phyloP scores from a whole-genome alignment of 2,113 vertebrate genomes.

The Mixornis gularis region DNA sequence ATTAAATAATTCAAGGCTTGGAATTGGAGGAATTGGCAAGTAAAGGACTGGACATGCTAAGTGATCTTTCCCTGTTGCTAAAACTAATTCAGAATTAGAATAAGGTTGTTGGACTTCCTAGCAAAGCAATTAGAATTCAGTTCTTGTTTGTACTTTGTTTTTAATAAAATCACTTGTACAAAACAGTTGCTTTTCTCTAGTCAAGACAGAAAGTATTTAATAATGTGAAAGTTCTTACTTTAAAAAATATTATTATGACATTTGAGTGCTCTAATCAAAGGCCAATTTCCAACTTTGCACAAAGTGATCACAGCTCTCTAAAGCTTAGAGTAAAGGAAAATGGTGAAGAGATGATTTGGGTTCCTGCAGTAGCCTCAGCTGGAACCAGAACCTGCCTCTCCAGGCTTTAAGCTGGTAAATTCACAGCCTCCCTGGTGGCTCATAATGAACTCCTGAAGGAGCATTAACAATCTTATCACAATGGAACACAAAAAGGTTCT shows the following conservation, averaged over 20 bases:
- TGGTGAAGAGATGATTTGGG: not conserved
- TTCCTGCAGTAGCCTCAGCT: not conserved
- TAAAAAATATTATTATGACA: not conserved
- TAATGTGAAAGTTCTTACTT: not conserved
- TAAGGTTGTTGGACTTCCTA: not conserved
- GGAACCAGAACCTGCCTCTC: not conserved
- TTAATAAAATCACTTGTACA: not conserved
- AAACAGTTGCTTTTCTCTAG: not conserved
- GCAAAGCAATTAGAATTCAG: not conserved
- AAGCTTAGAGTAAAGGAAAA: not conserved
- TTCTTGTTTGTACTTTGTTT: conserved; percentile 1
- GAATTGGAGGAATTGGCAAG: not conserved
- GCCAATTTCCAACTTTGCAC: not conserved
- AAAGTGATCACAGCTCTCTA: not conserved
- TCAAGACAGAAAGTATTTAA: not conserved
- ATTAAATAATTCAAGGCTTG: not conserved
- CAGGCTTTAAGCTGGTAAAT: not conserved
- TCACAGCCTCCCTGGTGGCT: not conserved
- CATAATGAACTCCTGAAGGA: not conserved
- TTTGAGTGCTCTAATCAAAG: not conserved
- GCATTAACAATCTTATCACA: not conserved
- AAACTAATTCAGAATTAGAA: not conserved
- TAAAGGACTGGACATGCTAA: not conserved
- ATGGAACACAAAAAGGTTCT: not conserved
- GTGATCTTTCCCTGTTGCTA: not conserved